Conservation (phyloP, 2,797 vertebrate genomes). For the Pipistrellus kuhlii region DNA sequence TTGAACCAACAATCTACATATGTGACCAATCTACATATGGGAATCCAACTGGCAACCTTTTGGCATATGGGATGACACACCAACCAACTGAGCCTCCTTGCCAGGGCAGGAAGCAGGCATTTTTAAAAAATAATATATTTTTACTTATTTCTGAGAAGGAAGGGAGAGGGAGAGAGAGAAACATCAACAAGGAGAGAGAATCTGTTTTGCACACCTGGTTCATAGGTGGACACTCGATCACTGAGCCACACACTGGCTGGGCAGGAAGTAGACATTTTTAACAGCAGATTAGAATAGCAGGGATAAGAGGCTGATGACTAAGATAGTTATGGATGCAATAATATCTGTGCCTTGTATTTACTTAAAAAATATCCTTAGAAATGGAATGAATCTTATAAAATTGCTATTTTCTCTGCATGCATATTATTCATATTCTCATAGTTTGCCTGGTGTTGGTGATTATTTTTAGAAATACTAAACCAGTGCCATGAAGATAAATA, state of each 20-base stretch:
- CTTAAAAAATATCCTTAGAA: slow-evolving; percentile 17
- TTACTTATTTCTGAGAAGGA: background rate
- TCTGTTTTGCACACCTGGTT: background rate
- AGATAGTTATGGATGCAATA: background rate
- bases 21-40: no score
- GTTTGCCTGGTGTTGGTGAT: background rate
- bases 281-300: background rate
- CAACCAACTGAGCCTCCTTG: background rate
- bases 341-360: background rate
- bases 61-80: background rate
- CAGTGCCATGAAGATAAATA: background rate
- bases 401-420: background rate
- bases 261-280: background rate
- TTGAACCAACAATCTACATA: background rate
- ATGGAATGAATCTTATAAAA: background rate
- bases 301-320: background rate
- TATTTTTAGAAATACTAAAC: slow-evolving; percentile 18
- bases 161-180: background rate
- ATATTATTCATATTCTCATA: background rate
- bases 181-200: background rate
- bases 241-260: background rate
- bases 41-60: background rate
- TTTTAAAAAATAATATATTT: background rate
- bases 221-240: background rate
- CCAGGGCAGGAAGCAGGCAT: background rate